A percentile compares a stretch with the other conserved stretches of the same genome.
Evolutionary conservation across 2,888 invertebrate genomes (phyloP).

Genomic region (Myopa testacea): DNA sequence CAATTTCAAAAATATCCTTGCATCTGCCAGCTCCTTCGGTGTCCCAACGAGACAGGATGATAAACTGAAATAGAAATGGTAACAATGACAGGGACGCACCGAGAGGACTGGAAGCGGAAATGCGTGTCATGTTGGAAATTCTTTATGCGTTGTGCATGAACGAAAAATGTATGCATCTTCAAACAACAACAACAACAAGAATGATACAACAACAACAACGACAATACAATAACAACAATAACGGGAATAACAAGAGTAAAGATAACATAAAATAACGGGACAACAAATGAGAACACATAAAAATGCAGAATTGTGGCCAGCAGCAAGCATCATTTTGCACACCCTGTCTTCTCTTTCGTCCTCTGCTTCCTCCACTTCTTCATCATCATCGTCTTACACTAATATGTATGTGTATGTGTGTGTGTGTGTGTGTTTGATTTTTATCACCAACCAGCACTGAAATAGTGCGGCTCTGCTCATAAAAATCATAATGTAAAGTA

Average conservation of each 20-base stretch:
- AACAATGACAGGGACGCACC: neutral
- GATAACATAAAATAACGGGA: neutral
- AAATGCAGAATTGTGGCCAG: constrained; percentile 16
- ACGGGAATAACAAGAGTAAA: neutral
- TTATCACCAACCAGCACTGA: neutral
- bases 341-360: neutral
- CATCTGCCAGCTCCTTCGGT: neutral
- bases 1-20: constrained; percentile 25
- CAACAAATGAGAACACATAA: constrained; percentile 18
- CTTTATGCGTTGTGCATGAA: constrained; percentile 7
- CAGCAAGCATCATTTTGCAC: neutral
- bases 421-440: too few species aligned
- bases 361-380: neutral
- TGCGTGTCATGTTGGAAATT: constrained; percentile 19
- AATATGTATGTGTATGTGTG: too few species aligned
- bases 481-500: neutral
- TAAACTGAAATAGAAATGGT: neutral
- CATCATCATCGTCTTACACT: neutral
- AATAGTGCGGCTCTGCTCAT: neutral
- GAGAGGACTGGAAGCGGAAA: constrained; percentile 4
- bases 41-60: constrained; percentile 1
- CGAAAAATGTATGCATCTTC: neutral
- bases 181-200: neutral
- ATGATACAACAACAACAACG: neutral
- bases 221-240: neutral